Evolutionary conservation across 2,113 vertebrate genomes (phyloP), one percentile per base, ranked within the genome.

Genomic region (Caranx melampygus): DNA sequence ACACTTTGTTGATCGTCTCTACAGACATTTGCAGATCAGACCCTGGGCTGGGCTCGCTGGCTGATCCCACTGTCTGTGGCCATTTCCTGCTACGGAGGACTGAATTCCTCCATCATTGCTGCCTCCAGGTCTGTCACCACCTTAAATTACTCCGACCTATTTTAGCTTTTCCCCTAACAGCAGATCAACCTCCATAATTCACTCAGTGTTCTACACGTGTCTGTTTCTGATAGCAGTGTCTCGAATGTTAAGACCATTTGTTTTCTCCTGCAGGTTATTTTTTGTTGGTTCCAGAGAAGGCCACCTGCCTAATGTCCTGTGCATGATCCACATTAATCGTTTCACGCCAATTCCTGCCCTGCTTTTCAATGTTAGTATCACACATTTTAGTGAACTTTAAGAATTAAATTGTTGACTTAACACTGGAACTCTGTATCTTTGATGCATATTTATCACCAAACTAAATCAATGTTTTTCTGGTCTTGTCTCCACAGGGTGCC

Each of bases 41-140:
- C 94, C 18, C 91, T 96, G 63, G 93, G 95, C 59, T 96, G 91
- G 87, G 94, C 70, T 18, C 93, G 95, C 14, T 96, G 95, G 95
- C 81, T 96, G 37, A 96, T 96, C 59, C 95, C 95, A 9, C 82
- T 96, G 33, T 92, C 95, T 37, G 95, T 96, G 83, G 95, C 95
- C 42, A 96, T 96, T 81, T 96, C 95, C 54, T 96, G 95, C 77
- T 96, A 95, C 0, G 95, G 95, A 44, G 93, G 95, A n/a, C 91
- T 96, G 51, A 96, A 96, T 88, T 96, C 95, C 31, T 95, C 95
- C 18, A 95, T 96, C 83, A 96, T 96, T 15, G 93, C 95, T 58
- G 92, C 94, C n/a, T 96, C 95, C 68, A 95, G 95, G 95, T 96
- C 10, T 58, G 85, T 64, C 59, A 40, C 68, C 57, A 63, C 37